These are phyloP conservation scores for Mustelus asterias DNA, from an alignment of 2,113 vertebrate species.

Conservation along the genomic window DNA sequence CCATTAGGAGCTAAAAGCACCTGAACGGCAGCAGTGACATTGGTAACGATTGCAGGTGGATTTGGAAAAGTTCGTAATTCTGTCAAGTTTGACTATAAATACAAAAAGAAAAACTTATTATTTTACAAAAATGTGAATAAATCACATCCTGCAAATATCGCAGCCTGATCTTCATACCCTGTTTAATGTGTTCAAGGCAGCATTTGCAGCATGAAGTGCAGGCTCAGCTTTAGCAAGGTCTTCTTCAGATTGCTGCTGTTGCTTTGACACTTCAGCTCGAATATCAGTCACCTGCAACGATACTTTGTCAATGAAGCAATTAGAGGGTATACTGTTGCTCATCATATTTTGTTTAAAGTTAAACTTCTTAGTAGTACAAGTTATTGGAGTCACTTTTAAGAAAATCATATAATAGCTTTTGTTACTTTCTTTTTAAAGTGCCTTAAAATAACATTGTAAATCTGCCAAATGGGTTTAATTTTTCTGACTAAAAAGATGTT, in stretches of 20 bases:
- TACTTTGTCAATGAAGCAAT: not conserved
- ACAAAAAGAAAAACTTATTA: slow-evolving; percentile 9
- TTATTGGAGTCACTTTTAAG: not conserved
- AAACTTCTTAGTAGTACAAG: not conserved
- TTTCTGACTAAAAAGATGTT: not conserved
- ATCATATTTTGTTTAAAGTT: not conserved
- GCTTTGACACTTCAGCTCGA: slow-evolving; percentile 62
- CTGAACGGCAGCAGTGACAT: slow-evolving; percentile 51
- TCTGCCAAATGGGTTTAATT: not conserved
- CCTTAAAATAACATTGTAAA: not conserved
- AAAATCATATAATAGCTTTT: not conserved
- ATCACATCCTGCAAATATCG: not conserved
- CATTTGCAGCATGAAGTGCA: slow-evolving; percentile 55
- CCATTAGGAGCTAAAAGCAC: slow-evolving; percentile 55
- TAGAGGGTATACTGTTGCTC: not conserved
- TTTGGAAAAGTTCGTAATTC: slow-evolving; percentile 62
- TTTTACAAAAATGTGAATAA: not conserved
- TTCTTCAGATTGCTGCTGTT: slow-evolving; percentile 59
- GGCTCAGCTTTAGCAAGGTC: slow-evolving; percentile 60
- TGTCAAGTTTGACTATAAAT: slow-evolving; percentile 58
- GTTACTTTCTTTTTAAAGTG: not conserved
- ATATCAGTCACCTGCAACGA: slow-evolving; percentile 55
- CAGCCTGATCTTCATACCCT: slow-evolving; percentile 43
- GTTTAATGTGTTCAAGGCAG: slow-evolving; percentile 57
- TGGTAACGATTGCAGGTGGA: slow-evolving; percentile 54